A percentile compares a stretch with the other conserved stretches of the same genome.
Conservation (phyloP, 2,113 vertebrate species). For the Fukomys damarensis region DNA sequence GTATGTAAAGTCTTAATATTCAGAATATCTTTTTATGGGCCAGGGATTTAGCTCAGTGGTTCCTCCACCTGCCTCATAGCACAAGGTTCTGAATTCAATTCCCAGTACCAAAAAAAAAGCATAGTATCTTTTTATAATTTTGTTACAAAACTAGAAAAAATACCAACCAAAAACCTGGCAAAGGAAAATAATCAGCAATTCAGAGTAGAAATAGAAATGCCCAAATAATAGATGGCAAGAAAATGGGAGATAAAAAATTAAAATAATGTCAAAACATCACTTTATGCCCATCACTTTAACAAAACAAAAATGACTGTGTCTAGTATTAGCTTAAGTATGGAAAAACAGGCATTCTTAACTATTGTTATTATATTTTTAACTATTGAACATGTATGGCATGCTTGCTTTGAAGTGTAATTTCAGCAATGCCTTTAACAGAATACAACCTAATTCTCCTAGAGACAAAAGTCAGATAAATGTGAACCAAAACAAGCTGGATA, state of each 20-base stretch:
- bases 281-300: not conserved
- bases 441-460: not conserved
- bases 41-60: too few relatives aligned
- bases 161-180: not conserved
- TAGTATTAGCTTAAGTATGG: not conserved
- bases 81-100: too few relatives aligned
- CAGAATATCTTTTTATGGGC: not conserved
- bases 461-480: not conserved
- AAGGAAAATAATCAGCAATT: not conserved
- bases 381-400: fast-evolving
- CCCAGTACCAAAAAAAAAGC: too few relatives aligned
- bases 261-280: not conserved
- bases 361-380: too few relatives aligned
- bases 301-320: not conserved
- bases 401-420: not conserved
- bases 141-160: not conserved
- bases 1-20: not conserved
- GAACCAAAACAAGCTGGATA: not conserved
- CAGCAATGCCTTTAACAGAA: not conserved
- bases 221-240: not conserved
- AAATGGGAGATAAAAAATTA: not conserved
- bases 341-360: not conserved
- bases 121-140: not conserved
- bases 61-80: too few relatives aligned
- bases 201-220: not conserved